Conservation (phyloP, 2,888 invertebrate species). For the Neoascia interrupta region DNA sequence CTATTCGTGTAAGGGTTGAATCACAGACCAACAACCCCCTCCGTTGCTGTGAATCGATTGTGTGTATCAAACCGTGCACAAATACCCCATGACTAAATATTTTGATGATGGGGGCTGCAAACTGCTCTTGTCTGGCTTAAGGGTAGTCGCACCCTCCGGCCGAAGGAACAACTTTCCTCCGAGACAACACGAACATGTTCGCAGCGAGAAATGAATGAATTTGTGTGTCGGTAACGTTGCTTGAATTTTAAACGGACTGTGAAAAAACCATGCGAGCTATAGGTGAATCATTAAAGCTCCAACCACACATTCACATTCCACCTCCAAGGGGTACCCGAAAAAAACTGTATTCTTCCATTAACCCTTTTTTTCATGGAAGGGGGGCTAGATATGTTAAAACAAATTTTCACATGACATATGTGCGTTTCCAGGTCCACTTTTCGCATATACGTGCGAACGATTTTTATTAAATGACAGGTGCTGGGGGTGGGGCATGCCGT, state of each 20-base stretch:
- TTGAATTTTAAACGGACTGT: constrained; percentile 57
- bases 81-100: constrained; percentile 45
- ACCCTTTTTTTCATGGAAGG: no score
- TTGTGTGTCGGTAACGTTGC: constrained; percentile 51
- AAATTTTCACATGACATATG: constrained; percentile 56
- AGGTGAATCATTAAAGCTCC: constrained; percentile 49
- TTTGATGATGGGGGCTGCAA: constrained; percentile 46
- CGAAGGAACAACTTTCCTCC: constrained; percentile 62
- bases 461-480: constrained; percentile 62
- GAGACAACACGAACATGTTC: constrained; percentile 58
- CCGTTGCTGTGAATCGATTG: no score
- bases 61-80: no score
- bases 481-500: background rate
- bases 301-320: background rate
- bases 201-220: constrained; percentile 6
- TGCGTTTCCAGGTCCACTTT: constrained; percentile 62
- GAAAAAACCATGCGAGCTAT: background rate
- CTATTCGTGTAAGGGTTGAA: constrained; percentile 26
- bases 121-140: constrained; percentile 32
- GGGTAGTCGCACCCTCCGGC: constrained; percentile 14
- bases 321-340: background rate
- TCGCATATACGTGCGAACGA: constrained; percentile 63
- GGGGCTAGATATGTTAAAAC: constrained; percentile 7
- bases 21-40: no score
- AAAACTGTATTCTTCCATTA: background rate